Conservation (phyloP, 1,140 invertebrate species). For the Zophobas morio region DNA sequence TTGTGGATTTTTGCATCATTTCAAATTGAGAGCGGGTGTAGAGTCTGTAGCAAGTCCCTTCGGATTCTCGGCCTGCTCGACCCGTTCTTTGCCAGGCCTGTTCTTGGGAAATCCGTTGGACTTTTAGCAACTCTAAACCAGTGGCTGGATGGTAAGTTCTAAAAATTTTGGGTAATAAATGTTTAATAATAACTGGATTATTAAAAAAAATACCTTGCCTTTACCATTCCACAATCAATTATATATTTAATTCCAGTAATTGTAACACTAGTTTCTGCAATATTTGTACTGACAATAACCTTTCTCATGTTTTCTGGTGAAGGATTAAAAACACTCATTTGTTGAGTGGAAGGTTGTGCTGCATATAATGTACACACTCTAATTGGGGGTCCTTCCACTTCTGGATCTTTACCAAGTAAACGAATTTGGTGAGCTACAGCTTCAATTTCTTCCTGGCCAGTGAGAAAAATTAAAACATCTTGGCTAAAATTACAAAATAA, state of each 20-base stretch:
- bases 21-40: slow-evolving; percentile 82
- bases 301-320: slow-evolving; percentile 81
- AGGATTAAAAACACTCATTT: slow-evolving; percentile 84
- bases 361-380: slow-evolving; percentile 88
- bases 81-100: slow-evolving; percentile 94
- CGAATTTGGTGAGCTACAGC: slow-evolving; percentile 83
- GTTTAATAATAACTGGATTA: slow-evolving; percentile 1
- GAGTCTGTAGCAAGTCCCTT: slow-evolving; percentile 88
- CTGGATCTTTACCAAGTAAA: slow-evolving; percentile 79
- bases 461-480: slow-evolving; percentile 97
- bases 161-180: slow-evolving; percentile 51
- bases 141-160: slow-evolving; percentile 85
- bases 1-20: slow-evolving; percentile 77
- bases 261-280: slow-evolving; percentile 97
- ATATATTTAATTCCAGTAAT: slow-evolving; percentile 95
- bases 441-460: slow-evolving; percentile 99
- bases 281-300: slow-evolving; percentile 96
- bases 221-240: slow-evolving; percentile 96
- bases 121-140: slow-evolving; percentile 88
- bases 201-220: slow-evolving; percentile 76
- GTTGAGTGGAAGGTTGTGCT: slow-evolving; percentile 82
- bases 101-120: slow-evolving; percentile 89
- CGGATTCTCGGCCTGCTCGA: slow-evolving; percentile 88
- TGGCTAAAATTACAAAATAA: slow-evolving; percentile 72
- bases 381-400: slow-evolving; percentile 72